Conservation (phyloP, 2,113 vertebrate species). For the Cyrtonyx montezumae region DNA sequence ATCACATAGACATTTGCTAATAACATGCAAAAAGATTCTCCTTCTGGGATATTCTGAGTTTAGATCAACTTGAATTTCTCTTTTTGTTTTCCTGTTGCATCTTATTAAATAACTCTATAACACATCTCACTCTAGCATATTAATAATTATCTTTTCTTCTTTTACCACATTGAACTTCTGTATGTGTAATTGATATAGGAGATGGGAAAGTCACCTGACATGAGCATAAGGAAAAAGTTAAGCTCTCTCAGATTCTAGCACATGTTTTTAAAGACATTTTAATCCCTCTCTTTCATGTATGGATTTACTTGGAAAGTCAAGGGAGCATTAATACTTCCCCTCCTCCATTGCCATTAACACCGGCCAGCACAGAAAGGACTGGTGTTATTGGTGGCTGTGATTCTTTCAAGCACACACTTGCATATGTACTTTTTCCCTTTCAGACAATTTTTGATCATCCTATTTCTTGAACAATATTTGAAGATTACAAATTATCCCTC, state of each 20-base stretch:
- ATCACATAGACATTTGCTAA: neutral
- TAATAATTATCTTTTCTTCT: neutral
- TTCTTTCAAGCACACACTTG: rapidly evolving
- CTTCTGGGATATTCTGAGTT: neutral
- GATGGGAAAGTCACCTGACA: neutral
- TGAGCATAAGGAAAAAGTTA: conserved; percentile 14
- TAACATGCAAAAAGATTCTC: neutral
- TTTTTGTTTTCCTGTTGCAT: neutral
- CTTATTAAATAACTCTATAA: neutral
- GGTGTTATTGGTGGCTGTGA: neutral
- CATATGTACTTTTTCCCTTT: neutral
- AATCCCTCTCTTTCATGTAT: conserved; percentile 24
- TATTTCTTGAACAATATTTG: neutral
- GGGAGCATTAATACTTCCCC: neutral
- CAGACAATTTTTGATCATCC: neutral
- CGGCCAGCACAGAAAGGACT: neutral
- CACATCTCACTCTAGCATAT: neutral
- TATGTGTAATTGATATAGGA: neutral
- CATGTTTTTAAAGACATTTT: conserved; percentile 39
- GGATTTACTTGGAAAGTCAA: neutral
- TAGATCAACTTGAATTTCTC: neutral
- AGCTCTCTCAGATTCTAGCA: neutral
- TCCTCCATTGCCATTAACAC: neutral
- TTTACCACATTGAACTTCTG: neutral
- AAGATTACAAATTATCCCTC: neutral